A percentile compares a stretch with the other conserved stretches of the same genome.
Conservation (phyloP, 2,797 vertebrate genomes). For the Taeniopygia guttata region DNA sequence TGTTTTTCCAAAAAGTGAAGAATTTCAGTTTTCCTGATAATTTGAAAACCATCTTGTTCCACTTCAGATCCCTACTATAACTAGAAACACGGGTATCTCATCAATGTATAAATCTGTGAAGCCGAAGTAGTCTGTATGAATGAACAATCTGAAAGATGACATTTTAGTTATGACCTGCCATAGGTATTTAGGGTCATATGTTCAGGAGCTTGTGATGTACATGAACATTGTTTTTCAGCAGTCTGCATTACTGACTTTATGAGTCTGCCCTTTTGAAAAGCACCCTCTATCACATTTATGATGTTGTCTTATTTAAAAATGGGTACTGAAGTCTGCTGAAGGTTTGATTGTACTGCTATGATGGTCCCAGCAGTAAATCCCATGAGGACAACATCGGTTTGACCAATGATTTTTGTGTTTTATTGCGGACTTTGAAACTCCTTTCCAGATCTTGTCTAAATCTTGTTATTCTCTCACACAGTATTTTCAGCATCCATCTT, state of each 20-base stretch:
- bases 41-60: slow-evolving; percentile 51
- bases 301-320: slow-evolving; percentile 57
- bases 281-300: slow-evolving; percentile 75
- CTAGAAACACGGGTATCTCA: background rate
- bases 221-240: slow-evolving; percentile 68
- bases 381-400: background rate
- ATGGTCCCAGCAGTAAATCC: background rate
- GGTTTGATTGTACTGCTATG: background rate
- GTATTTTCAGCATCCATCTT: background rate
- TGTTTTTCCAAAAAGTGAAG: slow-evolving; percentile 59
- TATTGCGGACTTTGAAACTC: background rate
- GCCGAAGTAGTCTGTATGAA: slow-evolving; percentile 34
- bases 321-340: slow-evolving; percentile 36
- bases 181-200: slow-evolving; percentile 57
- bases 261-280: slow-evolving; percentile 75
- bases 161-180: slow-evolving; percentile 67
- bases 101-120: slow-evolving; percentile 2
- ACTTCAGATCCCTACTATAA: slow-evolving; percentile 53
- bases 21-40: slow-evolving; percentile 67
- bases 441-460: background rate
- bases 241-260: slow-evolving; percentile 75
- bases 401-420: slow-evolving; percentile 6
- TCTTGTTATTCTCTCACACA: background rate
- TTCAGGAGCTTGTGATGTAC: slow-evolving; percentile 66
- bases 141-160: slow-evolving; percentile 41